Base-by-base conservation (phyloP, 1,140 invertebrate genomes). In the Drosophila bifasciata region DNA sequence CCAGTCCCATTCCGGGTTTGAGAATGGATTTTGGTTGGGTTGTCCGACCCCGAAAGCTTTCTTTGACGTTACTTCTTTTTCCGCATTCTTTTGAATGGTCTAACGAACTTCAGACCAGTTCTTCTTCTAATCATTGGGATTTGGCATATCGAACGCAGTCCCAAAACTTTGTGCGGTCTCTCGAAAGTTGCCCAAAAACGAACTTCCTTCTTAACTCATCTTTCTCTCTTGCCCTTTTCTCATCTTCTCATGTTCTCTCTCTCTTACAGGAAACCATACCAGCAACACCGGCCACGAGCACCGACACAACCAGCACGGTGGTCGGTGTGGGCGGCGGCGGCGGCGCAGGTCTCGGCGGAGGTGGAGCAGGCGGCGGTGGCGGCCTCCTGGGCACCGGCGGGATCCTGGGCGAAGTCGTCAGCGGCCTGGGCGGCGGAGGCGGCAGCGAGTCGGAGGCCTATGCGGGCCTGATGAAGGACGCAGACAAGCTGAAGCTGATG, bases 401-500 rank as follows among this genome's bases (percentile, higher is more conserved):
- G 48, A 72, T 74, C 43, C 36, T 72, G 13, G 76, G 73, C 19
- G 68, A 67, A 41, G 56, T 69, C 60, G 60, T 74, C 39, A 58
- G 72, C 53, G 59, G 89, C 43, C 49, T 70, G 39, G 58, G 76
- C 28, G 70, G 70, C n/a, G 79, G 83, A 9, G 70, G 64, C 13
- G 80, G 64, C 58, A 75, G 73, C 57, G 88, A 91, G 59, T 72
- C 79, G 21, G 91, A 91, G 52, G 77, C 91, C 17, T 91, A 91
- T 50, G 90, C 91, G 28, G 90, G 91, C 13, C 73, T 92, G 6
- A 95, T 95, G 93, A 96, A 96, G 95, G 95, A 96, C 91, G 94
- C 95, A 79, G 95, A 96, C 93, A 96, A 96, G 93, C 93, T 96
- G 93, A 96, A 96, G 93, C 93, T 96, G 93, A 96, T 96, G 95